Evolutionary conservation across 2,888 invertebrate species (phyloP), one percentile per base, ranked within the genome.

Genomic region (Paralinhomoeus sp.): DNA sequence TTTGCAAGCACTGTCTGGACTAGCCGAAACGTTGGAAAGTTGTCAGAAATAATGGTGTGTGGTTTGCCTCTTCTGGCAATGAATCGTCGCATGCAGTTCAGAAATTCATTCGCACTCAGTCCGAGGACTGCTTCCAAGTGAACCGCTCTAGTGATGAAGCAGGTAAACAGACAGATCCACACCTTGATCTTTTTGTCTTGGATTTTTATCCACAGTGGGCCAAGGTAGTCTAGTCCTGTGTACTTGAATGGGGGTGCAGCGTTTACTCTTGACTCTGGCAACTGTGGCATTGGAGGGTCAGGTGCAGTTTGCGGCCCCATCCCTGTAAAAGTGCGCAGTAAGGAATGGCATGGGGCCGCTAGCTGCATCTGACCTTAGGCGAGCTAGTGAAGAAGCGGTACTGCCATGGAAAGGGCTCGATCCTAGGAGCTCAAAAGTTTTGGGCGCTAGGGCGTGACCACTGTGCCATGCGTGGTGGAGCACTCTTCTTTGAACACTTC

Each of bases 131-230:
- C n/a, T 46, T 63, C 61, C 18, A 64, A 45, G 48, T 62, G 58
- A 2, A 64, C 49, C 0, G 57, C 54, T 21, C 57, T 42, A 43
- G 57, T 62, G 1, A 61, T 51, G 2, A 62, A 62, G 50, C 62
- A 63, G 0, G 61, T 62, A 43, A 55, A 62, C 20, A 64, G 27
- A 31, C 53, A 52, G 31, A 62, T 50, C 57, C 57, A 62, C 2
- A 33, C 20, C 34, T 47, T 47, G 12, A 15, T 21, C 3, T 48
- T 54, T 42, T 61, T 59, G 21, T 47, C 24, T 3, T 9, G 13
- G 27, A 15, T n/a, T 46, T 49, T 53, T 7, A 61, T 43, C 36
- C 43, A 17, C 13, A 33, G 5, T 18, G 41, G 41, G 21, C 41
- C 41, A n/a, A 33, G 20, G 21, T 21, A 41, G 34, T 41, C 41